Percentiles rank a stretch among this genome's conserved stretches.
Conservation (phyloP, 1,140 invertebrate species). For the Drosophila pseudoananassae region DNA sequence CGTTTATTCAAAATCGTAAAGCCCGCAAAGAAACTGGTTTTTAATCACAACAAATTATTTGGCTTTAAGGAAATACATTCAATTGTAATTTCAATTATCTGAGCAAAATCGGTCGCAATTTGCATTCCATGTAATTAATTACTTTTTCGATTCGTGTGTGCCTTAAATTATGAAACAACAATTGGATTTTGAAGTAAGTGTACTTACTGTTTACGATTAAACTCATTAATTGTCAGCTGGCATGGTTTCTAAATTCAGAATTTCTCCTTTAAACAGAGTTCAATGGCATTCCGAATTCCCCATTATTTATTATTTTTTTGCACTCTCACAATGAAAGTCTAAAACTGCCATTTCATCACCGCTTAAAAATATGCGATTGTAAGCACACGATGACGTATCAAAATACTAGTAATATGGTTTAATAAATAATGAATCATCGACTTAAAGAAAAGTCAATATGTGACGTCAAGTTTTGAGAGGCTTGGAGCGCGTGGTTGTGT, state of each 20-base stretch:
- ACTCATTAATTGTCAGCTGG: conserved; percentile 46
- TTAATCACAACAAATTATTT: conserved; percentile 11
- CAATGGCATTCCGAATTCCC: conserved; percentile 16
- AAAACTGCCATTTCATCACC: conserved; percentile 15
- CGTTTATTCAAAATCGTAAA: background rate
- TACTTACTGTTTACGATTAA: conserved; percentile 40
- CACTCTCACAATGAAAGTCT: conserved; percentile 44
- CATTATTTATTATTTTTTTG: conserved; percentile 16
- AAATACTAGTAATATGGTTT: conserved; percentile 6
- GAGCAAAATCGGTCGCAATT: conserved; percentile 26
- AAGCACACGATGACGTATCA: conserved; percentile 37
- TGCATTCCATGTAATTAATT: conserved; percentile 29
- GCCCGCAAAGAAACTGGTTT: conserved; percentile 25
- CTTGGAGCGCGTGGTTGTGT: conserved; percentile 21
- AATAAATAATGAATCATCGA: conserved; percentile 24
- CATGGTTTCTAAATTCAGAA: conserved; percentile 27
- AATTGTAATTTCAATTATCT: conserved; percentile 31
- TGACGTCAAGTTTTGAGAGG: conserved; percentile 21
- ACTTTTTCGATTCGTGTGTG: conserved; percentile 10
- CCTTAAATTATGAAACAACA: conserved; percentile 27
- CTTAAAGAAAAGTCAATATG: conserved; percentile 29
- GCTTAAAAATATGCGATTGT: conserved; percentile 29
- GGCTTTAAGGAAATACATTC: conserved; percentile 35
- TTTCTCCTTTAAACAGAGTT: conserved; percentile 18
- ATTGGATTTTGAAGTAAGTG: conserved; percentile 14